Base-by-base conservation (phyloP, 2,888 invertebrate genomes). In the Hoplodrina blanda region DNA sequence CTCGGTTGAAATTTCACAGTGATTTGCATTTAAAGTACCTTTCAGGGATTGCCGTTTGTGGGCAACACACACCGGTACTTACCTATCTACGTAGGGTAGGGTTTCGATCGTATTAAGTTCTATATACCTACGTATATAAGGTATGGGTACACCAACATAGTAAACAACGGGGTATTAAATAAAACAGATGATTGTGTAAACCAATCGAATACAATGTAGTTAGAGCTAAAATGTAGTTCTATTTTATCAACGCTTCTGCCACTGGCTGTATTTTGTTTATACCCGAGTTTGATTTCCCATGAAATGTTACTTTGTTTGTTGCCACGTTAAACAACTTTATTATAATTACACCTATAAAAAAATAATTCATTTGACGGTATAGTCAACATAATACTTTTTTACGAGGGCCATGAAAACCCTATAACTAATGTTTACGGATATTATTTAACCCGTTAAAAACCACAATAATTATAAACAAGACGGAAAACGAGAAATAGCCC, bases 21-120 rank as follows among this genome's bases (percentile, higher is more conserved):
- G 86, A 93, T 93, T 93, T 93, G 91, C 93, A 93, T 93, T 88
- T 91, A 91, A 91, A 93, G 91, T 88, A 89, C 90, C 86, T 89
- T 90, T 89, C 88, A 87, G 84, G 88, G 88, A 87, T 86, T 82
- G 81, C 87, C 85, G 87, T 88, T 89, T 88, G 88, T 80, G 84
- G 68, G 75, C 74, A 76, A 78, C 76, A 77, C 80, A 81, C 80
- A 81, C 73, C 75, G 70, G 66, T 82, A 80, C 6, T 17, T 33
- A 49, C 49, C 25, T 52, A 33, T 15, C 20, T 61, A 2, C 1
- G 25, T 25, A 25, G 60, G 62, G n/a, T n/a, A 76, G 82, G 82
- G 82, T 87, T 87, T 81, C 76, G 83, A 87, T 88, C 76, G 73
- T 70, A 76, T 68, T 70, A 33, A 55, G 11, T 17, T 11, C 5